Base-by-base conservation (phyloP, 2,888 invertebrate genomes). In the Pristionchus mayeri region DNA sequence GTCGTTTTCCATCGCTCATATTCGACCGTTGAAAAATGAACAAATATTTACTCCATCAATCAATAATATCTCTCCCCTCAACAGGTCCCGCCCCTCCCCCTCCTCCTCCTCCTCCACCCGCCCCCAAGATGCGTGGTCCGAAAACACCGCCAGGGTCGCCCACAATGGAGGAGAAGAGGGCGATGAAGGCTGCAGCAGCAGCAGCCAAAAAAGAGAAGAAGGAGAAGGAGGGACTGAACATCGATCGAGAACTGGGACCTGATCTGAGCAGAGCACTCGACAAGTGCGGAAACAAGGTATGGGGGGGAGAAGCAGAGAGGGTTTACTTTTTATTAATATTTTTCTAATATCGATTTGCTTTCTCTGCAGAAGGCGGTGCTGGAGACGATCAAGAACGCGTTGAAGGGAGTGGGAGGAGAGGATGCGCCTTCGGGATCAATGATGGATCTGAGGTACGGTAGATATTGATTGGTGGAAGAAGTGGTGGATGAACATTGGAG, bases 121-220 rank as follows among this genome's bases (percentile, higher is more conserved):
- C 79, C 18, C n/a, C n/a, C 40, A 37, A 16, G 54, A 9, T 30
- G 34, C 80, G 76, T 52, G 89, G 88, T 0, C 88, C 88, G 21
- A 85, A 84, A 57, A 88, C 89, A 6, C 87, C 89, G 13, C 88
- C 89, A 0, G 88, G 87, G 0, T 88, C 88, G 9, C 88, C 71
- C 24, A 71, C 71, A 85, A 0, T 86, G 86, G 78, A 50, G 50
- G 78, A 78, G 50, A 52, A 78, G 52, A 40, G 50, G 21, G 71
- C 71, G 40, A 44, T 44, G 57, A 40, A 24, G 13, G 80, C 37
- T 24, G 54, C 79, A 18, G 80, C 30, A 21, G 75, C 40, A 16
- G 54, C 21, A 27, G 30, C 7, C 3, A 30, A 21, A 21, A 57
- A 21, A 57, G 57, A 57, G 6, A 21, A 18, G 21, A 13, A 13